phyloP scores from a whole-genome alignment of 1,140 invertebrate species.

The Agrypnia vestita region DNA sequence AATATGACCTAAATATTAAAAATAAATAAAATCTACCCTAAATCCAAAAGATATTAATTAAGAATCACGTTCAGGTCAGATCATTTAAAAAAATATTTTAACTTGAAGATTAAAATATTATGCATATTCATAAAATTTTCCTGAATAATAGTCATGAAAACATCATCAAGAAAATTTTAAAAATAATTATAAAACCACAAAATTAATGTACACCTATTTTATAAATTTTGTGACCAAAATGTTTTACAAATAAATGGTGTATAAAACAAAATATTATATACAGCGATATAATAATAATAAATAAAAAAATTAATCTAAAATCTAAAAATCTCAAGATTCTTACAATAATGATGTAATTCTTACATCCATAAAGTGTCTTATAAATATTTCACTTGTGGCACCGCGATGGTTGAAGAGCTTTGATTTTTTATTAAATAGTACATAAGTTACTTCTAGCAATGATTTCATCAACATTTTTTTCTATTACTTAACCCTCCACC shows the following conservation, averaged over 20 bases:
- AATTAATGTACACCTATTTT: too few species aligned
- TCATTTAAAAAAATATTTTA: too few species aligned
- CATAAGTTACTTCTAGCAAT: slow-evolving; percentile 1
- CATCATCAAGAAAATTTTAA: too few species aligned
- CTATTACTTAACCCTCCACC: too few species aligned
- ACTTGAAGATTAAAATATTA: too few species aligned
- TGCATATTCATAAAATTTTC: too few species aligned
- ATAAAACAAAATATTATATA: background rate
- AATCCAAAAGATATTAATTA: slow-evolving; percentile 1
- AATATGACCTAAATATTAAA: slow-evolving; percentile 8
- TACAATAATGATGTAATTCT: background rate
- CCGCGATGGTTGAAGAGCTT: slow-evolving; percentile 14
- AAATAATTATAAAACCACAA: too few species aligned
- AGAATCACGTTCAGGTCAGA: too few species aligned
- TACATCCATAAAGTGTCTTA: background rate
- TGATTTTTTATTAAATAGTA: slow-evolving; percentile 10
- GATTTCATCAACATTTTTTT: too few species aligned
- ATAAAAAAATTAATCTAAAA: background rate
- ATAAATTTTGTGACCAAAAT: slow-evolving; percentile 8
- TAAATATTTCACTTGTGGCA: background rate
- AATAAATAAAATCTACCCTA: slow-evolving; percentile 25
- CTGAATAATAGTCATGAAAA: too few species aligned
- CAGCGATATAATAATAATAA: background rate
- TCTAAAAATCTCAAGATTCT: slow-evolving; percentile 6
- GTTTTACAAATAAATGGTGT: background rate